Conservation (phyloP, 2,888 invertebrate species). For the Agrotis clavis region DNA sequence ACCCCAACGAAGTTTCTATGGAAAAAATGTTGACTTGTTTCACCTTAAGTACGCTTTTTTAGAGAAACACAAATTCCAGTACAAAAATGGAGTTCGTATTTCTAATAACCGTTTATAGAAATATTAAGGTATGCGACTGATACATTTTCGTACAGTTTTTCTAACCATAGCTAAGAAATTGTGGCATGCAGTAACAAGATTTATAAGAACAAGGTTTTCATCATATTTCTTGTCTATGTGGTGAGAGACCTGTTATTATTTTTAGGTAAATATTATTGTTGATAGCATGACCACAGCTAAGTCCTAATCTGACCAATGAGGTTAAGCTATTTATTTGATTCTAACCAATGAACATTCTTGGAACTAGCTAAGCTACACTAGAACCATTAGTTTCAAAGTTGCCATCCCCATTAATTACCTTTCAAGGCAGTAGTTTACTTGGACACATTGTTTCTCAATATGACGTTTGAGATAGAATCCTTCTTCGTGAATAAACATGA, state of each 20-base stretch:
- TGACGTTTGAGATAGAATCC: constrained; percentile 69
- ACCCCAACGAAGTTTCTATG: too few species aligned
- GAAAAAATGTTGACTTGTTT: too few species aligned
- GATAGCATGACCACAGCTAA: constrained; percentile 1
- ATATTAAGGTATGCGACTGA: constrained; percentile 9
- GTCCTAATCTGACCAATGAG: background rate
- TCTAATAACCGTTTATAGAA: constrained; percentile 38
- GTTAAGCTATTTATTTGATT: background rate
- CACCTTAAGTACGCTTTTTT: too few species aligned
- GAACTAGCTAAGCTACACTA: background rate
- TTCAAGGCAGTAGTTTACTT: constrained; percentile 18
- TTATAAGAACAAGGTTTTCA: background rate
- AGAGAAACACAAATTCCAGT: constrained; percentile 41
- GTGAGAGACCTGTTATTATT: background rate
- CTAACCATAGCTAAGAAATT: background rate
- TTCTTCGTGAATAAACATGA: constrained; percentile 72
- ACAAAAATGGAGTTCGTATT: constrained; percentile 37
- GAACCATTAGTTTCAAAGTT: background rate
- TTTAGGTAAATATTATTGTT: too few species aligned
- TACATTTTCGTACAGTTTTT: constrained; percentile 20
- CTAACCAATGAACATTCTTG: background rate
- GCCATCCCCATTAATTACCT: background rate
- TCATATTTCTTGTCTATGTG: background rate
- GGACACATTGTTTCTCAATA: constrained; percentile 31
- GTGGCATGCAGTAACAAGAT: background rate